Conservation (phyloP, 2,113 vertebrate species). For the Pyrgilauda ruficollis region DNA sequence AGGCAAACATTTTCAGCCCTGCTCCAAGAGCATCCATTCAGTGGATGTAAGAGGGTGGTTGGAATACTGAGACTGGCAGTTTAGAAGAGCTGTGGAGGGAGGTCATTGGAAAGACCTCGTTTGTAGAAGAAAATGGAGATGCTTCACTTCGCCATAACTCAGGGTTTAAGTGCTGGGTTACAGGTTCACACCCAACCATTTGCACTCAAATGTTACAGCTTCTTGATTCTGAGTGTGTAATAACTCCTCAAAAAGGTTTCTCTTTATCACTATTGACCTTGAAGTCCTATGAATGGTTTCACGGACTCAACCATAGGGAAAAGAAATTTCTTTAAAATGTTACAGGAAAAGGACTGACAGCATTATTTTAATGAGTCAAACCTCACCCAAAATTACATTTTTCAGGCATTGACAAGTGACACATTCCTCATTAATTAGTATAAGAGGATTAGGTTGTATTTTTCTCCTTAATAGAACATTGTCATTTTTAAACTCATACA, state of each 20-base stretch:
- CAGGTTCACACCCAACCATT: neutral
- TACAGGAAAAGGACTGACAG: neutral
- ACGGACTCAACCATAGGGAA: neutral
- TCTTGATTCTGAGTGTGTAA: neutral
- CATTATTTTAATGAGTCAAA: neutral
- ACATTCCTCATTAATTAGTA: neutral
- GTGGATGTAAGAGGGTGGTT: neutral
- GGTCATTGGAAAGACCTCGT: neutral
- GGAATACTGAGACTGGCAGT: neutral
- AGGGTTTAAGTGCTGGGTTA: neutral
- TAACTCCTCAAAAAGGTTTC: neutral
- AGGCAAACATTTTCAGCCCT: neutral
- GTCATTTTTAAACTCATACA: neutral
- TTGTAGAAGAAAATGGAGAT: neutral
- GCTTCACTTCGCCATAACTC: neutral
- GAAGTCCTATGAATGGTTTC: neutral
- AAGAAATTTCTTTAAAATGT: neutral
- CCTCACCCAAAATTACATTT: neutral
- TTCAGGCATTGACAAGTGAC: neutral
- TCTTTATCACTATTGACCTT: neutral
- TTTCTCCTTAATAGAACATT: neutral
- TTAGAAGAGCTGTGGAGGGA: neutral
- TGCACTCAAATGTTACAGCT: neutral
- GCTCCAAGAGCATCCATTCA: neutral
- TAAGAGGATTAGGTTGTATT: slow-evolving; percentile 2